Evolutionary conservation across 2,113 vertebrate genomes (phyloP).

Genomic region (Crotalus helleri): DNA sequence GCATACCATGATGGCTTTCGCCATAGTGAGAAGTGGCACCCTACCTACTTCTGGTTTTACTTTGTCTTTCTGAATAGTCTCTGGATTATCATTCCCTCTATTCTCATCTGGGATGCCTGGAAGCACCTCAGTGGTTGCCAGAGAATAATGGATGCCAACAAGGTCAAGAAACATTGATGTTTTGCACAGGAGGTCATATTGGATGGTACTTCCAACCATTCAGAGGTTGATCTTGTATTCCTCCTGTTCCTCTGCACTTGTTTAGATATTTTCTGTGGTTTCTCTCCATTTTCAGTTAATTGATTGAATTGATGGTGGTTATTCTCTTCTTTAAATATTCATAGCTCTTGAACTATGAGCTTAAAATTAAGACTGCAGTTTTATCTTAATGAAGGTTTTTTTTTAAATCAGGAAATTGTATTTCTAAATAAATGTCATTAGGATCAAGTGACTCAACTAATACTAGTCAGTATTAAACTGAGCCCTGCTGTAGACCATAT

Average conservation of each 20-base stretch:
- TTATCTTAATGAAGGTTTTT: too few relatives aligned
- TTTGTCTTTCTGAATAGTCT: slow-evolving; percentile 83
- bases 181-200: background rate
- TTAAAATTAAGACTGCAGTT: too few relatives aligned
- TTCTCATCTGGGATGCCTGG: slow-evolving; percentile 78
- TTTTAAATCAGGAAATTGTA: too few relatives aligned
- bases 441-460: too few relatives aligned
- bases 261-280: background rate
- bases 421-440: too few relatives aligned
- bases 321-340: too few relatives aligned
- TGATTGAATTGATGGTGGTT: too few relatives aligned
- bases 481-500: too few relatives aligned
- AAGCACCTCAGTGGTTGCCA: slow-evolving; percentile 74
- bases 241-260: background rate
- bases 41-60: slow-evolving; percentile 91
- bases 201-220: background rate
- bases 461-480: too few relatives aligned
- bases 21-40: slow-evolving; percentile 82
- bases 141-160: slow-evolving; percentile 61
- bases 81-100: slow-evolving; percentile 79
- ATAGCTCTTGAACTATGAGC: too few relatives aligned
- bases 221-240: background rate
- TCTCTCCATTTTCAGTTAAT: too few relatives aligned
- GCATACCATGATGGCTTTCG: slow-evolving; percentile 79
- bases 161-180: slow-evolving; percentile 54